phyloP scores from a whole-genome alignment of 2,797 vertebrate species.

The Ara ararauna region DNA sequence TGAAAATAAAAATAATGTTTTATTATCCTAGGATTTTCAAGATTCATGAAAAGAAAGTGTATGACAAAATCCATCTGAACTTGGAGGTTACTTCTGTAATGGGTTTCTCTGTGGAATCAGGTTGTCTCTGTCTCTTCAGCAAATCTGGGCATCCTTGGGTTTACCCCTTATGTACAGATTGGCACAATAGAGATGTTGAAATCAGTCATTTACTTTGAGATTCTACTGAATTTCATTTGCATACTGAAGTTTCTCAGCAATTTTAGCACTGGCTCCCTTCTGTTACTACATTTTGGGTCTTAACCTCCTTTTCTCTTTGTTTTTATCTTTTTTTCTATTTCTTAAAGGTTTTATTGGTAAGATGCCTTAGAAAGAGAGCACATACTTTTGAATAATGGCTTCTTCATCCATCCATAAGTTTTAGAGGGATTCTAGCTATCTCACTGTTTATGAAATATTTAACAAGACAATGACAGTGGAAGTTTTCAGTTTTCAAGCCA shows the following conservation, averaged over 20 bases:
- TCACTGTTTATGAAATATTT: not conserved
- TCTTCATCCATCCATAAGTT: not conserved
- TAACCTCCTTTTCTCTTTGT: not conserved
- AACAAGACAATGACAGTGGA: not conserved
- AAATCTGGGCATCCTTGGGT: not conserved
- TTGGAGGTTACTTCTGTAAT: not conserved
- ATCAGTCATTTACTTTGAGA: not conserved
- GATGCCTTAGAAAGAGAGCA: not conserved
- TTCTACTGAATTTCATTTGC: not conserved
- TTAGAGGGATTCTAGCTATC: not conserved
- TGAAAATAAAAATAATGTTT: slow-evolving; percentile 12
- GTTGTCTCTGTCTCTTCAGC: not conserved
- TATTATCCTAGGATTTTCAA: slow-evolving; percentile 38
- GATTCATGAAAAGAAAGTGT: slow-evolving; percentile 3
- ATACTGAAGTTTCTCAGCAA: not conserved
- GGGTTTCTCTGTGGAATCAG: not conserved
- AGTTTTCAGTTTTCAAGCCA: not conserved
- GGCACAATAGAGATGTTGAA: not conserved
- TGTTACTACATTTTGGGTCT: not conserved
- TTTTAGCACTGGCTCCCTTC: not conserved
- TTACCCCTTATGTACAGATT: not conserved
- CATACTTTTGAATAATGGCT: not conserved
- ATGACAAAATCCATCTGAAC: not conserved
- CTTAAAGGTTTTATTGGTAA: not conserved
- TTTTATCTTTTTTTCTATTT: not conserved